These are phyloP conservation scores for Hipposideros armiger DNA, from an alignment of 2,113 vertebrate genomes.

Conservation along the genomic window DNA sequence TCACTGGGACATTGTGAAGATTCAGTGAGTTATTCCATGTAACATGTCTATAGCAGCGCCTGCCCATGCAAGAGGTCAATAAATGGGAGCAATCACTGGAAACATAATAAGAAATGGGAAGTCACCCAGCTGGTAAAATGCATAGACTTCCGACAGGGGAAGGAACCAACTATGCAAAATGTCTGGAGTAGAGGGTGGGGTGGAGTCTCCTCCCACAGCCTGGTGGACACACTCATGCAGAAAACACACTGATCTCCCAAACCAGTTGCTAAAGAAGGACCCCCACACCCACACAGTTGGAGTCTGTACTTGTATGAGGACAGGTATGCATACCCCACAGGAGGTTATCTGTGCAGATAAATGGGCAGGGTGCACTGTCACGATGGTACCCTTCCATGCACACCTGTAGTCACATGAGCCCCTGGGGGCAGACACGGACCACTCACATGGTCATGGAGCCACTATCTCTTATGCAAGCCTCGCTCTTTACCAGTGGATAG, in stretches of 20 bases:
- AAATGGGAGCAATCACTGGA: not conserved
- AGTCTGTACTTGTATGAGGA: not conserved
- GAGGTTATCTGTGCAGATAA: not conserved
- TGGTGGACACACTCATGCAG: rapidly evolving
- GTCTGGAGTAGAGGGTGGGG: not conserved
- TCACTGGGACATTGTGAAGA: not conserved
- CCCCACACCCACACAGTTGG: not conserved
- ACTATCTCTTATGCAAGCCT: not conserved
- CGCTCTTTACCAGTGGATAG: not conserved
- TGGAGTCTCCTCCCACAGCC: not conserved
- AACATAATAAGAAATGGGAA: not conserved
- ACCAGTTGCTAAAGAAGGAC: not conserved
- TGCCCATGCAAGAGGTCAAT: not conserved
- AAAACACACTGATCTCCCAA: not conserved
- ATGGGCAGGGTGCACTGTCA: not conserved
- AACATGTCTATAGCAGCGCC: not conserved
- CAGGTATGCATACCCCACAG: not conserved
- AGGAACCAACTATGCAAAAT: not conserved
- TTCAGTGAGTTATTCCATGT: not conserved
- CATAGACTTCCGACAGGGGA: not conserved
- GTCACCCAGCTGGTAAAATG: not conserved
- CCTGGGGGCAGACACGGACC: not conserved
- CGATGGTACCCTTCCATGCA: not conserved
- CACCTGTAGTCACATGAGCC: not conserved
- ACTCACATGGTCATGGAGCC: not conserved